Evolutionary conservation across 2,797 vertebrate genomes (phyloP).

Genomic region (Pterois miles): DNA sequence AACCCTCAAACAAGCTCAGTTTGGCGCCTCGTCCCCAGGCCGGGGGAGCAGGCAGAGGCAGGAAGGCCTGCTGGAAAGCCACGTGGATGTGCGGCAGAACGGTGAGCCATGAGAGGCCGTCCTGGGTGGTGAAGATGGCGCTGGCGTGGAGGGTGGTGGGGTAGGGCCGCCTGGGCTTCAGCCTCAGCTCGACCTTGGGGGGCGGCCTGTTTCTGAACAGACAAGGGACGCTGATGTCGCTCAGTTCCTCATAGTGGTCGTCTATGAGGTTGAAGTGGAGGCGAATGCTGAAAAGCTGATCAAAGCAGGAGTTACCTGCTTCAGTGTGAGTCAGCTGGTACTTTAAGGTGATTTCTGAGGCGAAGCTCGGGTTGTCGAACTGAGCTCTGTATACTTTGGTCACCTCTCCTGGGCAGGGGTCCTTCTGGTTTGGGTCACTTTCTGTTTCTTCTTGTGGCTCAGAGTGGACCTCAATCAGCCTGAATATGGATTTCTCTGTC

Average conservation of each 20-base stretch:
- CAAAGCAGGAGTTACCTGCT: conserved; percentile 52
- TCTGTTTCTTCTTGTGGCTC: background rate
- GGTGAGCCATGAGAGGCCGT: conserved; percentile 83
- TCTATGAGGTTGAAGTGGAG: conserved; percentile 84
- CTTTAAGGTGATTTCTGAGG: conserved; percentile 70
- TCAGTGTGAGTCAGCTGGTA: conserved; percentile 73
- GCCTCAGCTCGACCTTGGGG: conserved; percentile 71
- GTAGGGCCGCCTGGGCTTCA: conserved; percentile 82
- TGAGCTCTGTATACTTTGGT: conserved; percentile 69
- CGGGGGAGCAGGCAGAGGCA: conserved; percentile 69
- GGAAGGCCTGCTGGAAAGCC: conserved; percentile 84
- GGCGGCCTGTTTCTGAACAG: conserved; percentile 74
- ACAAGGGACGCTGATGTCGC: conserved; percentile 83
- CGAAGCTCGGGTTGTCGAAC: conserved; percentile 64
- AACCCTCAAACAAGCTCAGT: conserved; percentile 76
- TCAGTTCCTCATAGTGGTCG: conserved; percentile 78
- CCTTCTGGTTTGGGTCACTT: fast-evolving
- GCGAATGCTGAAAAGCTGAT: conserved; percentile 84
- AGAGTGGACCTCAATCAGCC: conserved; percentile 57
- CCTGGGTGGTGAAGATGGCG: conserved; percentile 83
- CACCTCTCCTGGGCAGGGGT: fast-evolving
- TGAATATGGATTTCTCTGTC: conserved; percentile 64
- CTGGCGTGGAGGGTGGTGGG: conserved; percentile 79
- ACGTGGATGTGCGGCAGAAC: conserved; percentile 80
- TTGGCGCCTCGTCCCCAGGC: conserved; percentile 45